Evolutionary conservation across 2,797 vertebrate species (phyloP).

Genomic region (Phrynocephalus vlangalii): DNA sequence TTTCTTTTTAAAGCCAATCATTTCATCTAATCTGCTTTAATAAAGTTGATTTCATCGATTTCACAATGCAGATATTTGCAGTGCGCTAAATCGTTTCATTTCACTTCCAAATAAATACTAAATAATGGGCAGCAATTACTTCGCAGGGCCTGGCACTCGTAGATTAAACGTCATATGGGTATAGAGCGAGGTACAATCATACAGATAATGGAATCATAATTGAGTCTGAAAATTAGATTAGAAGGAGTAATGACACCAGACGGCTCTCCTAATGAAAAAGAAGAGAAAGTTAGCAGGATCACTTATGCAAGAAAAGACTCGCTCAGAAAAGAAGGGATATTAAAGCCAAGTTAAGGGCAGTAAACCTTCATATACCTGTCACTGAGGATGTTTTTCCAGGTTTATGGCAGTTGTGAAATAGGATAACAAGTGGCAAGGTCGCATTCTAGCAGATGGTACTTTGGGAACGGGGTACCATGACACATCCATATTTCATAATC

Average conservation of each 20-base stretch:
- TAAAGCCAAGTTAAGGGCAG: conserved; percentile 18
- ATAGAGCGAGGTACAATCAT: conserved; percentile 48
- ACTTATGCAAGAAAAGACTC: conserved; percentile 41
- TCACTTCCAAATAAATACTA: conserved; percentile 64
- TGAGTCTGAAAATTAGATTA: conserved; percentile 64
- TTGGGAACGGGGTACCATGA: background rate
- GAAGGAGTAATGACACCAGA: conserved; percentile 52
- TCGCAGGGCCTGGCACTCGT: conserved; percentile 47
- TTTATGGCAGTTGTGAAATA: background rate
- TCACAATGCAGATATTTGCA: conserved; percentile 53
- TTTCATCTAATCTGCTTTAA: conserved; percentile 51
- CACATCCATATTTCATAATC: background rate
- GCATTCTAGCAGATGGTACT: background rate
- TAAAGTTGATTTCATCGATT: conserved; percentile 49
- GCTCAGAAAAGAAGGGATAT: background rate
- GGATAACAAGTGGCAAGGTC: background rate
- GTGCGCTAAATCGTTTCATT: conserved; percentile 37
- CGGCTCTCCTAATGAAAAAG: conserved; percentile 42
- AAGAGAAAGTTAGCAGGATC: conserved; percentile 41
- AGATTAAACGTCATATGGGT: conserved; percentile 47
- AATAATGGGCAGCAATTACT: conserved; percentile 57
- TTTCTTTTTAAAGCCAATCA: conserved; percentile 34
- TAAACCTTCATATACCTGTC: background rate
- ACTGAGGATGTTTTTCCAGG: background rate
- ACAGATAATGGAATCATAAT: conserved; percentile 64